Evolutionary conservation across 2,113 vertebrate species (phyloP).

Genomic region (Percopsis transmontana): DNA sequence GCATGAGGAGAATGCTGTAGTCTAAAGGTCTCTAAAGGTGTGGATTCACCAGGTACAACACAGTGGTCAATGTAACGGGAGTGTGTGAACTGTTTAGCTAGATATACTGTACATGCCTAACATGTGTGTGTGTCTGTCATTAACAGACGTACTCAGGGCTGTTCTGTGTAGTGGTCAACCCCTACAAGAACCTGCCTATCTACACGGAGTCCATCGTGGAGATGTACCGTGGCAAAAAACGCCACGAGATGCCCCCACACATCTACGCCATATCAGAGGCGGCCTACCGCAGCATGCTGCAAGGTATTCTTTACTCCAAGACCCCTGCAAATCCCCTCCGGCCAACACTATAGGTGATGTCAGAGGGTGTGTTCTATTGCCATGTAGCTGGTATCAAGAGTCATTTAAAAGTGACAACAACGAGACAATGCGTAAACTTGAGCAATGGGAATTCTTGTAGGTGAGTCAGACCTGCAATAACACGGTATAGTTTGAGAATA

Average conservation of each 20-base stretch:
- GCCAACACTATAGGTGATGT: conserved; percentile 14
- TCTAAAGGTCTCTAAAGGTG: background rate
- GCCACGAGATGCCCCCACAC: conserved; percentile 91
- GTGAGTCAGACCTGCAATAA: conserved; percentile 6
- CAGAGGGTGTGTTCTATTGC: conserved; percentile 38
- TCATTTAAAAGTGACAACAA: conserved; percentile 26
- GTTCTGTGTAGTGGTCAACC: conserved; percentile 93
- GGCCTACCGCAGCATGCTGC: conserved; percentile 92
- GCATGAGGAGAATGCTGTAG: background rate
- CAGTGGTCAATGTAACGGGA: background rate
- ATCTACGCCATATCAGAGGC: conserved; percentile 92
- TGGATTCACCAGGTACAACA: background rate
- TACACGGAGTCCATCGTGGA: conserved; percentile 92
- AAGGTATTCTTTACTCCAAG: conserved; percentile 76
- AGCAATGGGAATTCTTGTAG: background rate
- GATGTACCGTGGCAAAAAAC: conserved; percentile 93
- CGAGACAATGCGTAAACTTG: conserved; percentile 13
- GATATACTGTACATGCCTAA: background rate
- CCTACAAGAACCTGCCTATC: conserved; percentile 91
- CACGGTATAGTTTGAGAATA: conserved; percentile 1
- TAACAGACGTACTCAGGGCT: conserved; percentile 90
- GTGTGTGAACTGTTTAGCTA: background rate
- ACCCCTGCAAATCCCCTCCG: conserved; percentile 19
- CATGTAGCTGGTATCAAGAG: conserved; percentile 26
- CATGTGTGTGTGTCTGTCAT: conserved; percentile 22